These are phyloP conservation scores for Sturnira hondurensis DNA, from an alignment of 2,113 vertebrate species.

Conservation along the genomic window DNA sequence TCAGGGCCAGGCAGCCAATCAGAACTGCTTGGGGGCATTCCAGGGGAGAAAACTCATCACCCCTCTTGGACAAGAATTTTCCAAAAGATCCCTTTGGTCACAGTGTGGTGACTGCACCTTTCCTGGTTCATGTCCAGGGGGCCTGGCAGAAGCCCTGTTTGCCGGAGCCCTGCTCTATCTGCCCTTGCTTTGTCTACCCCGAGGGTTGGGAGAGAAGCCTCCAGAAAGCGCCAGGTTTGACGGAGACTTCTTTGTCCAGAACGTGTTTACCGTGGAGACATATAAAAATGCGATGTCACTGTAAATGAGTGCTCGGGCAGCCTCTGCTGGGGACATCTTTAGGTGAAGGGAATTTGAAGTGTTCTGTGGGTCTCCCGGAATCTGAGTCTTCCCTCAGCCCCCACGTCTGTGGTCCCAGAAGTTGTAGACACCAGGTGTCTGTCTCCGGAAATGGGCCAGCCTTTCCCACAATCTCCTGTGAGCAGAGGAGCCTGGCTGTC, in stretches of 20 bases:
- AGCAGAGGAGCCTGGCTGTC: neutral
- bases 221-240: neutral
- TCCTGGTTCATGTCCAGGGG: neutral
- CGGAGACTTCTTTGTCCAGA: neutral
- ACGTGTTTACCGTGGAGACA: neutral
- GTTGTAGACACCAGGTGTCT: neutral
- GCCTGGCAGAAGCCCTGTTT: neutral
- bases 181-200: neutral
- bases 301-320: neutral
- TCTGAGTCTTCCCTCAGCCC: neutral
- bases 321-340: neutral
- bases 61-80: constrained; percentile 79
- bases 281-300: neutral
- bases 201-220: neutral
- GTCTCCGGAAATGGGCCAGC: neutral
- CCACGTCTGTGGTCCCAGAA: neutral
- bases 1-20: constrained; percentile 72
- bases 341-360: neutral
- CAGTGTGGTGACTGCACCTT: constrained; percentile 42
- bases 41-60: constrained; percentile 78
- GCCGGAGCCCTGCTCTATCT: neutral
- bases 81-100: constrained; percentile 67
- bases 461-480: neutral
- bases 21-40: constrained; percentile 75
- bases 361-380: neutral